Base-by-base conservation (phyloP, 53 echinoderm and acorn worm genomes). In the Arbacia lixula region DNA sequence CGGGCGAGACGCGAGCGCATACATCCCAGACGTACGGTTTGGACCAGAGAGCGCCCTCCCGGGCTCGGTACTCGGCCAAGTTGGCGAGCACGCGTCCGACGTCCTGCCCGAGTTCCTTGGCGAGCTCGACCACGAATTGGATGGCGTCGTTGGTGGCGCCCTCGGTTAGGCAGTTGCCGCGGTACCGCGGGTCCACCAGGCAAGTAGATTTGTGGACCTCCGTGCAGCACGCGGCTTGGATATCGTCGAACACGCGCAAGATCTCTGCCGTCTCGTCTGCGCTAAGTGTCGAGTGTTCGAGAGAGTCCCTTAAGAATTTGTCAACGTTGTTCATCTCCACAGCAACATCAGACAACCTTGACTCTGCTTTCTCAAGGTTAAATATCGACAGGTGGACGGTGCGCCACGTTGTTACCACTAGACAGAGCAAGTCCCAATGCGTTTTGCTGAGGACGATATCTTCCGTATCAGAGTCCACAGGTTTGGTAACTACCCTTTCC, bases 181-280 rank as follows among this genome's bases (percentile, higher is more conserved):
- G 40, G 79, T 79, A 79, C 36, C 79, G 34, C 14, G 79, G 79
- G 36, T 79, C 79, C 10, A 79, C 37, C 33, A 79, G 79, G 79
- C 79, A 79, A 27, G 79, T 61, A 21, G 79, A 60, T 27, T 40
- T 39, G 61, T 79, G 79, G 14, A 79, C 36, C 14, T 38, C 12
- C 24, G 38, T 58, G 27, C 79, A 79, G 19, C 79, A 79, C 0
- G 41, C 37, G 14, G 21, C 19, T 31, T 60, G 37, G 28, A 79
- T 35, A 21, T 58, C 79, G 29, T 61, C 38, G 0, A 38, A 60
- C n/a, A 14, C 34, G 3, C 60, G 31, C 14, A 60, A 39, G 16
- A 79, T 38, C 24, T 60, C 24, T 26, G 27, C 42, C 17, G 6
- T 60, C 61, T 79, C 79, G 27, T 60, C 25, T 16, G 26, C 25